Conservation (phyloP, 2,888 invertebrate genomes). For the Nomada lathburiana region DNA sequence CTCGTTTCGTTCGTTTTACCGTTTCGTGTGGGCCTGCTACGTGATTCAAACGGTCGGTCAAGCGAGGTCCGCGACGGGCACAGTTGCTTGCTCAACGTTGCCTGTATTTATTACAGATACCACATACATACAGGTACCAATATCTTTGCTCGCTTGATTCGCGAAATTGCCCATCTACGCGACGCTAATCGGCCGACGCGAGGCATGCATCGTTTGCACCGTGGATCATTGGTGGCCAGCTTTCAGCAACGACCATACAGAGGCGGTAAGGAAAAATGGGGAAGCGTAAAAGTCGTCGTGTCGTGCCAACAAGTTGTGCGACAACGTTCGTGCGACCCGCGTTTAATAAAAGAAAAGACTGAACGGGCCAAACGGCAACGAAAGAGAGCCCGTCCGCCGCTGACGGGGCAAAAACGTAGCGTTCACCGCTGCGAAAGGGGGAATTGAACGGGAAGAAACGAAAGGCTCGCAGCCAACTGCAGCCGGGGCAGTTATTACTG, state of each 20-base stretch:
- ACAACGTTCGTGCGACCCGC: conserved; percentile 31
- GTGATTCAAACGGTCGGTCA: conserved; percentile 62
- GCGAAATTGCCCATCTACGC: not conserved
- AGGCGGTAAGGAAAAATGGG: not conserved
- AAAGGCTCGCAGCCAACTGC: not conserved
- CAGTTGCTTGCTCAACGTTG: conserved; percentile 41
- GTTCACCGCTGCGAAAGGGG: not conserved
- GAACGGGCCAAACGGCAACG: not conserved
- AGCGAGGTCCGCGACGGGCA: conserved; percentile 48
- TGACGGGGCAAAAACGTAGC: not conserved
- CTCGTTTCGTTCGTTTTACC: conserved; percentile 61
- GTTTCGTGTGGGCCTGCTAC: conserved; percentile 60
- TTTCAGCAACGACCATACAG: not conserved
- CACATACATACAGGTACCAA: conserved; percentile 43
- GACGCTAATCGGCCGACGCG: conserved; percentile 6
- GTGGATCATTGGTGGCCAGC: not conserved
- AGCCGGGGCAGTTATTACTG: conserved; percentile 20
- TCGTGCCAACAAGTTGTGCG: conserved; percentile 67
- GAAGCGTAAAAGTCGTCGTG: conserved; percentile 29
- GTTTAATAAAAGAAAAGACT: not conserved
- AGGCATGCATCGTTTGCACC: conserved; percentile 22
- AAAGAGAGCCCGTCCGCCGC: not conserved
- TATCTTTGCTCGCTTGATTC: conserved; percentile 9
- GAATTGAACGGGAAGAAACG: conserved; percentile 6
- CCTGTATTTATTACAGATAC: conserved; percentile 12